Base-by-base conservation (phyloP, 2,113 vertebrate genomes). In the Sebastes fasciatus region DNA sequence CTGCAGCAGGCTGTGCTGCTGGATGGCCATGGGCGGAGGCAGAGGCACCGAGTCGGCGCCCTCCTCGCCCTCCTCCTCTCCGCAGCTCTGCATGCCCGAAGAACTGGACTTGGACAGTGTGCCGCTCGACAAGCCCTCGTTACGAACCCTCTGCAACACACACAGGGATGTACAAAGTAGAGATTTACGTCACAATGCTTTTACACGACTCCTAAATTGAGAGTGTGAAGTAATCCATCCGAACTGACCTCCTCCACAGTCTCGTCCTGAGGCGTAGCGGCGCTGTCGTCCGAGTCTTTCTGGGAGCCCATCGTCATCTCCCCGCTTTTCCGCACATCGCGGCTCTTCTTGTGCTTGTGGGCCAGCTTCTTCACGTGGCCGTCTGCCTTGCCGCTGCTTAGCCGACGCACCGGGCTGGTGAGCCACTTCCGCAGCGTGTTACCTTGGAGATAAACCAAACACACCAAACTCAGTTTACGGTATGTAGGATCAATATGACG, bases 31-130 rank as follows among this genome's bases (percentile, higher is more conserved):
- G 0, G 98, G 98, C 0, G 98, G 98, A 14, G 98, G 98, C 49
- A 99, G 96, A 0, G 98, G 98, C 4, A 99, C 97, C 0, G 98
- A 95, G 19, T 99, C 98, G 0, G 98, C 94, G 0, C 98, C 97
- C 88, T 99, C 98, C 87, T 99, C 98, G 0, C 98, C 98, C 89
- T 99, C 98, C 82, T 99, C 98, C 88, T 99, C 98, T 1, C 98
- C 98, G 0, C 98, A 99, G 95, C 98, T 99, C 95, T 99, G 98
- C 98, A 99, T 99, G 74, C 98, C 98, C 0, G 98, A 99, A 0
- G 98, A 99, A 4, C 98, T 99, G 16, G 98, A 99, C 85, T 99
- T 99, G 58, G 98, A 99, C 46, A 99, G 94, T 0, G 98, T 99
- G 61, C 98, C 98, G 10, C 98, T 99, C 85, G 98, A 99, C 74